Conservation (phyloP, 2,113 vertebrate species). For the Catharus minimus region DNA sequence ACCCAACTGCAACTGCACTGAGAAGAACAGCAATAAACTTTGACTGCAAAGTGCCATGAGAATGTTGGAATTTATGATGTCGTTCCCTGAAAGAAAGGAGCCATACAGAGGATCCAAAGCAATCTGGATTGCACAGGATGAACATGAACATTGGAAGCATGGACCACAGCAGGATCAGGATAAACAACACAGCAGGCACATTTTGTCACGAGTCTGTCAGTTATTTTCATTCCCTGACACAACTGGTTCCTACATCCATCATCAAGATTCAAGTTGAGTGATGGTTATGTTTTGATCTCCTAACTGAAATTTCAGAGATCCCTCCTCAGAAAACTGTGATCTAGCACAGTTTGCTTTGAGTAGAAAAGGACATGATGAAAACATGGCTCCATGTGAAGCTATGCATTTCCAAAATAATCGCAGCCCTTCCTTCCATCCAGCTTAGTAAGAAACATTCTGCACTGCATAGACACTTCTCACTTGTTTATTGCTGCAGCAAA, state of each 20-base stretch:
- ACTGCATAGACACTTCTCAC: not conserved
- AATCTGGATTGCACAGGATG: not conserved
- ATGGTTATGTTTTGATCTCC: not conserved
- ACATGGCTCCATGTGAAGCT: not conserved
- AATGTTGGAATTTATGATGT: rapidly evolving
- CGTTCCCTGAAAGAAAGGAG: not conserved
- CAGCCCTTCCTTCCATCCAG: not conserved
- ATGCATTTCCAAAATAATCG: not conserved
- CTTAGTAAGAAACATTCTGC: not conserved
- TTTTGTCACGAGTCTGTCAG: not conserved
- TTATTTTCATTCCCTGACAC: not conserved
- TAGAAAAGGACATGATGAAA: not conserved
- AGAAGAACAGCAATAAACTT: not conserved
- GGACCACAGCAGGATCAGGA: not conserved
- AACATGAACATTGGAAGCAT: not conserved
- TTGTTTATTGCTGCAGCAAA: slow-evolving; percentile 11
- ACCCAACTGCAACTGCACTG: not conserved
- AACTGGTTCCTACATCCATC: not conserved
- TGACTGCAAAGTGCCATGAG: not conserved
- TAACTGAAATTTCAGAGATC: not conserved
- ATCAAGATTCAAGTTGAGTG: not conserved
- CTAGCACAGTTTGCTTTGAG: not conserved
- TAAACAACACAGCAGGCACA: not conserved
- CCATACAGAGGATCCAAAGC: not conserved
- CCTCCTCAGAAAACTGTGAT: not conserved